Base-by-base conservation (phyloP, 1,140 invertebrate genomes). In the Drosophila kohkoa region DNA sequence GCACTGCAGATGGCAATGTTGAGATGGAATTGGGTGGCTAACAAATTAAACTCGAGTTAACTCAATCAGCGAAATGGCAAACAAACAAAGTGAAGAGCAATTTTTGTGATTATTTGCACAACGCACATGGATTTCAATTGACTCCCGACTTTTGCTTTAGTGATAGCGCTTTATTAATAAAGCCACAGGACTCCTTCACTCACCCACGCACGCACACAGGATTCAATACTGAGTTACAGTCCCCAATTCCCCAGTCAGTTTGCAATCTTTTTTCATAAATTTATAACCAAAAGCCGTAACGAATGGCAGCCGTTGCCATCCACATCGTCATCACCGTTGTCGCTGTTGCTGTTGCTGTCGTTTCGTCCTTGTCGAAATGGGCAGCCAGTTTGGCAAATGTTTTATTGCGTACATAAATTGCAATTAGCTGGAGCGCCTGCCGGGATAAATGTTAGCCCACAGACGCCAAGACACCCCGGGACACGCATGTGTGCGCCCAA, bases 361-460 rank as follows among this genome's bases (percentile, higher is more conserved):
- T 6, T 32, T 63, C 15, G 69, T 48, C 46, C 65, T 74, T 74
- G 67, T 48, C 48, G 49, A 41, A 51, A 64, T 16, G 25, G 32
- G 48, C 65, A 45, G 59, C 15, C 82, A 69, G 80, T 88, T 87
- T 75, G 75, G 67, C 85, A 79, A 89, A 89, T 89, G 85, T 89
- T 89, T 89, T 89, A 89, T 89, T 90, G 75, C 86, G 81, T 72
- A 90, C 81, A 89, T 89, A 89, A 89, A 89, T 89, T 90, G 85
- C 85, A 89, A 89, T 89, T 89, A 89, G 85, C 75, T 66, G 15
- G 68, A 81, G 69, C 75, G 80, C 86, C 86, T 78, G 81, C 70
- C 55, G 86, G 81, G 85, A 89, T 89, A 89, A 88, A 80, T 80
- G 77, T 62, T 77, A 67, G 65, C 51, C 65, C 46, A 52, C 55